phyloP scores from a whole-genome alignment of 2,113 vertebrate genomes.

The Oryzias woworae region DNA sequence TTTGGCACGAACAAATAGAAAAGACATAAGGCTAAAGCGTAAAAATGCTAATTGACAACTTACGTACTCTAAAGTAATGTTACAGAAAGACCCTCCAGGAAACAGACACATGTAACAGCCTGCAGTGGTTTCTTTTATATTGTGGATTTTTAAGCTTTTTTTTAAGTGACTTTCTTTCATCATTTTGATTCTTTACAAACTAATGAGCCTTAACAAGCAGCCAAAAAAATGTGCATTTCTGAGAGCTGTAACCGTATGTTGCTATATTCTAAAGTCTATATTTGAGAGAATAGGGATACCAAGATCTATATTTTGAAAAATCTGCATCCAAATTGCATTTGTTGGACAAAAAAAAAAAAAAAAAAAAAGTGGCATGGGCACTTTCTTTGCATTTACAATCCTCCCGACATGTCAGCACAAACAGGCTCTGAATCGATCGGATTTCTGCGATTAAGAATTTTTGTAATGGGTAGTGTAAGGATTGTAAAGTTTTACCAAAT shows the following conservation, averaged over 20 bases:
- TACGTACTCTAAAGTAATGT: no score
- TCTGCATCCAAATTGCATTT: constrained; percentile 18
- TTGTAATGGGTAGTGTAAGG: neutral
- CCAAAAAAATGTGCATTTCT: neutral
- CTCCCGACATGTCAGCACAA: constrained; percentile 30
- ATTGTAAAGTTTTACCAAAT: constrained; percentile 30
- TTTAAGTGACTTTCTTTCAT: neutral
- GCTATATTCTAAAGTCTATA: no score
- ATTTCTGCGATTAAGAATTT: no score
- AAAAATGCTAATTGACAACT: no score
- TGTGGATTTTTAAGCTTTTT: neutral
- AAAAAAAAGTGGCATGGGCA: constrained; percentile 26
- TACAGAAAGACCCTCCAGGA: no score
- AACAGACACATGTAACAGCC: neutral
- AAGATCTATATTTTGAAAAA: no score
- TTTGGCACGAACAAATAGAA: constrained; percentile 30
- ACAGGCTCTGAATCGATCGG: no score
- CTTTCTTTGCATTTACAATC: constrained; percentile 69
- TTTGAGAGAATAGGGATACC: no score
- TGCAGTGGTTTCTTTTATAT: neutral
- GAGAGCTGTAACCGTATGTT: no score
- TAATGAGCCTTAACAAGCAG: no score
- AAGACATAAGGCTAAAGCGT: neutral
- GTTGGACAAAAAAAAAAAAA: neutral
- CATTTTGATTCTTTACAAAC: constrained; percentile 2